phyloP scores from a whole-genome alignment of 2,113 vertebrate species.

The Varanus komodoensis region DNA sequence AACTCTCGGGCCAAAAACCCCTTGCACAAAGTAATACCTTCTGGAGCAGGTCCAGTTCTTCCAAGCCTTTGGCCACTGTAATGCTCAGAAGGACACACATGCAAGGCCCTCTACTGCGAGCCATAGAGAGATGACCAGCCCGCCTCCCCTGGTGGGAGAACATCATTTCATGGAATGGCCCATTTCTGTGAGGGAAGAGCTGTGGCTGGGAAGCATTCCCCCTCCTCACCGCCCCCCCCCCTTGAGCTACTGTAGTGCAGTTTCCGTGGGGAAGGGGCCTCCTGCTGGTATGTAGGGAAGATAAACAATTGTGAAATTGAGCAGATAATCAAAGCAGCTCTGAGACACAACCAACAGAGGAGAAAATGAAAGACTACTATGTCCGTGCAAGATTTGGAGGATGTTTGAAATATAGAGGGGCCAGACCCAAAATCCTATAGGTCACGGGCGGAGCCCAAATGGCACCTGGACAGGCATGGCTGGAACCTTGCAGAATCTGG shows the following conservation, averaged over 20 bases:
- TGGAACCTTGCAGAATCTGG: neutral
- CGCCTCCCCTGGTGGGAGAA: neutral
- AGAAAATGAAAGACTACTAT: neutral
- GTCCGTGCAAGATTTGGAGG: neutral
- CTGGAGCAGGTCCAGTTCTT: neutral
- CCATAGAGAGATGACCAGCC: neutral
- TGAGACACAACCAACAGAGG: neutral
- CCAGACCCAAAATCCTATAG: neutral
- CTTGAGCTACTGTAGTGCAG: constrained; percentile 27
- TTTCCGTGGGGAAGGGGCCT: constrained; percentile 14
- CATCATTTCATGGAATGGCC: neutral
- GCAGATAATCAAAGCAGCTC: constrained; percentile 31
- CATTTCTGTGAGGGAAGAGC: neutral
- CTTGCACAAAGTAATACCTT: neutral
- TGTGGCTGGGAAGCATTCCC: neutral
- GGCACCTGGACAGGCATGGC: neutral
- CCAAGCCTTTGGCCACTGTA: neutral
- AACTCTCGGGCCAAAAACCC: neutral
- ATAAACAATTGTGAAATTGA: constrained; percentile 45
- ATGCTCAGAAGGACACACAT: neutral
- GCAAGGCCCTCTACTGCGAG: neutral
- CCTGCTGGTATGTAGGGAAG: constrained; percentile 30
- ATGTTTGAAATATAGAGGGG: neutral
- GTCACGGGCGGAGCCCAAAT: neutral
- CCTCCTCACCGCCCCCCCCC: neutral